These are phyloP conservation scores for Geotrypetes seraphini DNA, from an alignment of 2,797 vertebrate species.

Conservation along the genomic window DNA sequence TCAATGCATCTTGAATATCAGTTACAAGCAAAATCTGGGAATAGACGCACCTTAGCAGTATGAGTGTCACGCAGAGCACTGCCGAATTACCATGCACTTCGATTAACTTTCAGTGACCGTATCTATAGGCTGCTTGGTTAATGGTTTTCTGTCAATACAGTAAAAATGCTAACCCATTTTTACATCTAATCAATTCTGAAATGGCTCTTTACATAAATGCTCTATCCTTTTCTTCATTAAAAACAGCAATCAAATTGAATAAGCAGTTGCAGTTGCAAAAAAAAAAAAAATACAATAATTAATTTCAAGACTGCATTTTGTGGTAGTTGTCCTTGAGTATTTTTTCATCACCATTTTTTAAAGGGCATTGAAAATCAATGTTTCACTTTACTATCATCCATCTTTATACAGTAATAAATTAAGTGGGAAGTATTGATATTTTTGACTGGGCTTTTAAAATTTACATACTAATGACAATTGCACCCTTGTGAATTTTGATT, in stretches of 20 bases:
- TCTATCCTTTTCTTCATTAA: constrained; percentile 36
- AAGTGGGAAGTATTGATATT: constrained; percentile 85
- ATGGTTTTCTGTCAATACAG: constrained; percentile 62
- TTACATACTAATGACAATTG: constrained; percentile 85
- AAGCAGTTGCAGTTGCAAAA: constrained; percentile 15
- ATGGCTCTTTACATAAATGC: constrained; percentile 45
- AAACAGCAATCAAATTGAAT: constrained; percentile 34
- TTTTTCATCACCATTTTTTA: constrained; percentile 49
- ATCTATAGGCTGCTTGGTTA: constrained; percentile 40
- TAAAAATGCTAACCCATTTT: constrained; percentile 55
- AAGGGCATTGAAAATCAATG: constrained; percentile 86
- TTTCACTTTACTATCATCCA: constrained; percentile 70
- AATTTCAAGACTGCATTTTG: constrained; percentile 39
- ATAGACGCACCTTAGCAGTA: constrained; percentile 1
- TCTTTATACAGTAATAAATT: constrained; percentile 98
- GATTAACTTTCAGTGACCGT: constrained; percentile 49
- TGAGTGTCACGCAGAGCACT: constrained; percentile 27
- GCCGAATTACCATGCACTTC: constrained; percentile 33
- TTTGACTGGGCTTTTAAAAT: constrained; percentile 81
- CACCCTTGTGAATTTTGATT: constrained; percentile 59
- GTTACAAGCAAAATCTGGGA: constrained; percentile 10
- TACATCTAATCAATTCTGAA: constrained; percentile 51
- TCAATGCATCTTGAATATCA: neutral
- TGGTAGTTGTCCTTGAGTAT: constrained; percentile 45
- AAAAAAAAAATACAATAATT: constrained; percentile 38